A percentile compares a stretch with the other conserved stretches of the same genome.
phyloP scores from a whole-genome alignment of 2,113 vertebrate genomes.

The Pluvianellus socialis region DNA sequence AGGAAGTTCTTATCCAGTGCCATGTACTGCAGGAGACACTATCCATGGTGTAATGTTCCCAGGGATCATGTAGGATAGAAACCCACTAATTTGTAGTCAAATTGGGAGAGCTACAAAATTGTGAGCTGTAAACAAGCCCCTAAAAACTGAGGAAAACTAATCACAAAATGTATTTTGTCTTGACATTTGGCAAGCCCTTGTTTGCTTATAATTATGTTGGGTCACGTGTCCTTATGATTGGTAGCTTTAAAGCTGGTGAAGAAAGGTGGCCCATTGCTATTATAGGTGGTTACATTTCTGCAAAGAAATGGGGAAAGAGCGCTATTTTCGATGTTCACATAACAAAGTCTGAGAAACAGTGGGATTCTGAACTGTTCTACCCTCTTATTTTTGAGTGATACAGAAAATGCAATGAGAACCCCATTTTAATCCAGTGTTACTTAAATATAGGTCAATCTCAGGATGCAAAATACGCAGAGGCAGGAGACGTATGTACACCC shows the following conservation, averaged over 20 bases:
- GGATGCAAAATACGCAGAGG: neutral
- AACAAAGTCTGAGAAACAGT: neutral
- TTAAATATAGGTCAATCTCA: neutral
- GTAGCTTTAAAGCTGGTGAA: neutral
- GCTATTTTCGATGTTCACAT: neutral
- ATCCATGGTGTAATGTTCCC: neutral
- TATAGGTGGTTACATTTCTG: neutral
- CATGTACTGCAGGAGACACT: fast-evolving
- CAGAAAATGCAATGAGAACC: neutral
- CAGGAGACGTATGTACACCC: neutral
- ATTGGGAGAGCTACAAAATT: neutral
- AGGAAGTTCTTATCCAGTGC: neutral
- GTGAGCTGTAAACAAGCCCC: neutral
- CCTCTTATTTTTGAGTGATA: neutral
- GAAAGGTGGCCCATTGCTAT: neutral
- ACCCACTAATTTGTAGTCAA: neutral
- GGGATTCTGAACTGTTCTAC: neutral
- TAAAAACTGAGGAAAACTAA: neutral
- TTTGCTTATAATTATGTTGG: neutral
- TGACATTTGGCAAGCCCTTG: neutral
- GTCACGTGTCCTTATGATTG: neutral
- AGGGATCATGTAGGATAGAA: neutral
- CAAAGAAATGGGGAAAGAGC: neutral
- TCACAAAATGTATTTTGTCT: neutral
- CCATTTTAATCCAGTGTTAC: neutral